A percentile compares a stretch with the other conserved stretches of the same genome.
Evolutionary conservation across 2,888 invertebrate genomes (phyloP).

Genomic region (Thumatha senex): DNA sequence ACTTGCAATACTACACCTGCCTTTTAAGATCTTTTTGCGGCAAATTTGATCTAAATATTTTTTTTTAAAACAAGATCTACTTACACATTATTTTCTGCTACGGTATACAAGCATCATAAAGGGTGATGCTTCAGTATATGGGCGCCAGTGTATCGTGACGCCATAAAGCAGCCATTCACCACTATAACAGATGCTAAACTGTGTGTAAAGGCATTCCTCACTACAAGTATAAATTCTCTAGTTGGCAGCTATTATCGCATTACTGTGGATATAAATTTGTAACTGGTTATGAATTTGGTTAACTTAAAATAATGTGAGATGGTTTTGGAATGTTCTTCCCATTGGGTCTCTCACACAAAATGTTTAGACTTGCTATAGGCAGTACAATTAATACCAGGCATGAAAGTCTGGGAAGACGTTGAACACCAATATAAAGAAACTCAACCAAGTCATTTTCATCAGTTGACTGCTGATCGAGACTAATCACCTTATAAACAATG

Average conservation of each 20-base stretch:
- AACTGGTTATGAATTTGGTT: neutral
- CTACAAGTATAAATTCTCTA: slow-evolving; percentile 48
- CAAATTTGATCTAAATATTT: too few relatives aligned
- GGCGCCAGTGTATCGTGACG: slow-evolving; percentile 33
- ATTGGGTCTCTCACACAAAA: too few relatives aligned
- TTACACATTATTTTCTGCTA: neutral
- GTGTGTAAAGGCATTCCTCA: slow-evolving; percentile 61
- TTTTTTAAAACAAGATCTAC: neutral
- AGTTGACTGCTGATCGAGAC: too few relatives aligned
- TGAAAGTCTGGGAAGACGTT: too few relatives aligned
- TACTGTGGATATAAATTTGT: neutral
- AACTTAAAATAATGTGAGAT: neutral
- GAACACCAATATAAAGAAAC: too few relatives aligned
- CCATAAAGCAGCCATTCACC: slow-evolving; percentile 43
- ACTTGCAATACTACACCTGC: too few relatives aligned
- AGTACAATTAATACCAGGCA: too few relatives aligned
- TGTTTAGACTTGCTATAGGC: too few relatives aligned
- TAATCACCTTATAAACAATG: too few relatives aligned
- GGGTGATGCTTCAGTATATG: neutral
- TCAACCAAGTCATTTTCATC: too few relatives aligned
- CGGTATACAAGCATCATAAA: neutral
- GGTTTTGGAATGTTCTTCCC: too few relatives aligned
- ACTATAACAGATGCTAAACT: slow-evolving; percentile 51
- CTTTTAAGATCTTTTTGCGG: too few relatives aligned
- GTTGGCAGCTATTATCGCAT: slow-evolving; percentile 37